Evolutionary conservation across 2,797 vertebrate species (phyloP), one percentile per base, ranked within the genome.

Genomic region (Pangasius krempfi): DNA sequence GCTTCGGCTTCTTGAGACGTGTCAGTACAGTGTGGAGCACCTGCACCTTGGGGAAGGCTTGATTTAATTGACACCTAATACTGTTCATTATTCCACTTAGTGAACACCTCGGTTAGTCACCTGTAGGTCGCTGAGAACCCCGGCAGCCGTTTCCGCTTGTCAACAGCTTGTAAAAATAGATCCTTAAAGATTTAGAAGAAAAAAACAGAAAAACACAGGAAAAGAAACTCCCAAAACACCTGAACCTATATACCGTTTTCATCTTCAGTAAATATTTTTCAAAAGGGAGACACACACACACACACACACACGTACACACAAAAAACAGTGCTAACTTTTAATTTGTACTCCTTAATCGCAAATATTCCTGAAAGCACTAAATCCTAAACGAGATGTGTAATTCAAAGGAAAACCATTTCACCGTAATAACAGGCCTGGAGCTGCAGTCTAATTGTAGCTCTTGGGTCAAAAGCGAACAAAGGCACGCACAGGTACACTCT

Each of bases 61-160:
- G 97, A 97, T 98, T 98, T 98, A 98, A 98, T 97, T 98, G 98
- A 98, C 97, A 99, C 97, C 98, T 98, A 97, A 98, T 97, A 97
- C 96, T 97, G 96, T 96, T 98, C 97, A 99, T 99, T 99, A 99
- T 99, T 99, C 98, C 98, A 99, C 98, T 98, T 98, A 97, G 96
- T 99, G 98, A 99, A 96, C 97, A 98, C 96, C 96, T 97, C 97
- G 97, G 97, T 98, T 98, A 98, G 98, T 98, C 98, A 98, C 97
- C 97, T 98, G 97, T 97, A 96, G 97, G 96, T 96, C 89, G 94
- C 95, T 96, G 95, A 94, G 95, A 91, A 73, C 80, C 85, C n/a
- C 94, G 94, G 95, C 95, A 89, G 95, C 82, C 93, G 90, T 94
- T 96, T 96, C 95, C 94, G 96, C 96, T 95, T 96, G 97, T 96